A percentile compares a stretch with the other conserved stretches of the same genome.
phyloP scores from a whole-genome alignment of 2,888 invertebrate species.

The Callosobruchus maculatus region DNA sequence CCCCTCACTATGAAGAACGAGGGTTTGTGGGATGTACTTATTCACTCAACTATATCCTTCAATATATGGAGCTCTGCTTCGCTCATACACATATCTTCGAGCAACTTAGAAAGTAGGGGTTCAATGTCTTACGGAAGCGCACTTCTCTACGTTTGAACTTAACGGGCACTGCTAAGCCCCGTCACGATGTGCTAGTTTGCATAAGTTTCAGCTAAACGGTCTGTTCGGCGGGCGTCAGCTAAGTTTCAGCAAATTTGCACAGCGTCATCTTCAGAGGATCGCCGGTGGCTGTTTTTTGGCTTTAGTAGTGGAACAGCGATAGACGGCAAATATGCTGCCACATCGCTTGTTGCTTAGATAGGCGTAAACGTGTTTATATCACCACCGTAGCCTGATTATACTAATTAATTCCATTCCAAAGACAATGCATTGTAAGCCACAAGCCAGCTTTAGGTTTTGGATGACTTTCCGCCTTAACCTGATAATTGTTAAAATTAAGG shows the following conservation, averaged over 20 bases:
- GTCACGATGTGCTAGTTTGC: neutral
- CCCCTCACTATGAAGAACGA: too few relatives aligned
- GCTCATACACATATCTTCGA: too few relatives aligned
- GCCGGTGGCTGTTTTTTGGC: neutral
- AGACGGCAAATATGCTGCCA: neutral
- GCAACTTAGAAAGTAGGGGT: too few relatives aligned
- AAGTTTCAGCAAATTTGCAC: neutral
- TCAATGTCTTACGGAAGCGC: neutral
- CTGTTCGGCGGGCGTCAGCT: neutral
- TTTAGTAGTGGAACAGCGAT: neutral
- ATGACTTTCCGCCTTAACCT: too few relatives aligned
- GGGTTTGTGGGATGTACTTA: too few relatives aligned
- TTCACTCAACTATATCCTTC: too few relatives aligned
- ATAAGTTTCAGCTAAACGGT: neutral
- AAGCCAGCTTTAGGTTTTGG: too few relatives aligned
- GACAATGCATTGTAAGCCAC: neutral
- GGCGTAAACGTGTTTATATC: neutral
- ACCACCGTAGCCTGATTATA: neutral
- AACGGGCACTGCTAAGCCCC: neutral
- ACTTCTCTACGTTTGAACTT: neutral
- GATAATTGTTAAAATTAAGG: too few relatives aligned
- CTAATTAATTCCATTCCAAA: neutral
- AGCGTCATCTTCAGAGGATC: neutral
- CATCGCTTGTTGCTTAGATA: neutral
- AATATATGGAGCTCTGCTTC: too few relatives aligned